Conservation (phyloP, 2,797 vertebrate genomes). For the Mormyrus hasselquistii region DNA sequence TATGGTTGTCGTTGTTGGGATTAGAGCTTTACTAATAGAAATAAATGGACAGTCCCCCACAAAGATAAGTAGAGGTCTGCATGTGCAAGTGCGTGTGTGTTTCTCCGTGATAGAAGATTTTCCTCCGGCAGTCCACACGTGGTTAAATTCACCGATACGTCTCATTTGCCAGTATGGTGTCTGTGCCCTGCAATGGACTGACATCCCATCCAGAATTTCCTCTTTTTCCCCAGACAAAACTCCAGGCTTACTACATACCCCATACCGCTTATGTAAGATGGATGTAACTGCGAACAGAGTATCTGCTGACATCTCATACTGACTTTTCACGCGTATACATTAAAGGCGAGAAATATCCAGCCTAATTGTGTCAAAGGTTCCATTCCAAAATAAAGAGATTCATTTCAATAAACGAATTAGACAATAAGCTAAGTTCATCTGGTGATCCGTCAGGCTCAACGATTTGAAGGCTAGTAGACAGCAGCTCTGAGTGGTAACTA, state of each 20-base stretch:
- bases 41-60: not conserved
- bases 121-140: not conserved
- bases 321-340: not conserved
- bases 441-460: not conserved
- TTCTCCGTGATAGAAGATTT: not conserved
- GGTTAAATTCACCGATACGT: not conserved
- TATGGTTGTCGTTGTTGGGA: not conserved
- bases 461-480: not conserved
- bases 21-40: not conserved
- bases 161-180: not conserved
- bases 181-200: not conserved
- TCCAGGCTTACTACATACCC: not conserved
- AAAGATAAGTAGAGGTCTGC: not conserved
- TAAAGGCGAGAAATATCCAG: not conserved
- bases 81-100: not conserved
- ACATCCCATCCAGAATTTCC: not conserved
- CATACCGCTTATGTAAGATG: not conserved
- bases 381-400: not conserved
- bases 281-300: not conserved
- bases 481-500: not conserved
- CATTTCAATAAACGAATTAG: not conserved
- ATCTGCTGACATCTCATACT: not conserved
- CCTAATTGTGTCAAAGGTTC: not conserved
- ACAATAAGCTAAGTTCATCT: not conserved
- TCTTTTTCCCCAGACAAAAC: not conserved